Conservation (phyloP, 2,888 invertebrate genomes). For the Aethes cnicana region DNA sequence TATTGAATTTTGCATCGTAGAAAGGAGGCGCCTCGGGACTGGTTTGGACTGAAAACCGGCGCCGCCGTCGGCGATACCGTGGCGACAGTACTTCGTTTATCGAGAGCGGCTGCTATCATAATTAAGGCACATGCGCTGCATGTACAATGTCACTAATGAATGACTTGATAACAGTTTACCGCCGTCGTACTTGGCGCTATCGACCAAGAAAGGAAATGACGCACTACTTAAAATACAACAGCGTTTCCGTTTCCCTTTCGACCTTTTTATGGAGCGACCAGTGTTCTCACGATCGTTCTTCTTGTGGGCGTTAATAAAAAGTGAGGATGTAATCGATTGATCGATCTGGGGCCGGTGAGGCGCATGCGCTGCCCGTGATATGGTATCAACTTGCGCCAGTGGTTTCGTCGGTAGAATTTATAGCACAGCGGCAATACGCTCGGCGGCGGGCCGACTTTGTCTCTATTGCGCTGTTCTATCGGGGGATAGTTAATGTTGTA, state of each 20-base stretch:
- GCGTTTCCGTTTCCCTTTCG: constrained; percentile 71
- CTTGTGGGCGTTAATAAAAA: constrained; percentile 55
- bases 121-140: constrained; percentile 48
- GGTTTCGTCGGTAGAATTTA: constrained; percentile 61
- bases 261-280: constrained; percentile 55
- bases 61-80: constrained; percentile 32
- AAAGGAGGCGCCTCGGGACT: constrained; percentile 12
- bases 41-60: constrained; percentile 35
- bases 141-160: constrained; percentile 62
- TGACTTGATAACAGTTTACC: constrained; percentile 64
- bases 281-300: constrained; percentile 66
- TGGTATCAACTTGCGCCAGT: constrained; percentile 59
- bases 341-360: constrained; percentile 41
- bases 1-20: constrained; percentile 13
- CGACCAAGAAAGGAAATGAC: constrained; percentile 72
- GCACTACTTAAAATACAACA: constrained; percentile 64
- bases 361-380: constrained; percentile 50
- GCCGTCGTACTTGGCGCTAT: constrained; percentile 53
- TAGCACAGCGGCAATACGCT: constrained; percentile 51
- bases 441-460: constrained; percentile 37
- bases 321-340: constrained; percentile 59
- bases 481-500: constrained; percentile 37
- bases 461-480: constrained; percentile 25
- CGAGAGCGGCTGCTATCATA: constrained; percentile 44
- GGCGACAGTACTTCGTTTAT: constrained; percentile 40